Base-by-base conservation (phyloP, 53 echinoderm and acorn worm genomes). In the Patiria pectinifera region DNA sequence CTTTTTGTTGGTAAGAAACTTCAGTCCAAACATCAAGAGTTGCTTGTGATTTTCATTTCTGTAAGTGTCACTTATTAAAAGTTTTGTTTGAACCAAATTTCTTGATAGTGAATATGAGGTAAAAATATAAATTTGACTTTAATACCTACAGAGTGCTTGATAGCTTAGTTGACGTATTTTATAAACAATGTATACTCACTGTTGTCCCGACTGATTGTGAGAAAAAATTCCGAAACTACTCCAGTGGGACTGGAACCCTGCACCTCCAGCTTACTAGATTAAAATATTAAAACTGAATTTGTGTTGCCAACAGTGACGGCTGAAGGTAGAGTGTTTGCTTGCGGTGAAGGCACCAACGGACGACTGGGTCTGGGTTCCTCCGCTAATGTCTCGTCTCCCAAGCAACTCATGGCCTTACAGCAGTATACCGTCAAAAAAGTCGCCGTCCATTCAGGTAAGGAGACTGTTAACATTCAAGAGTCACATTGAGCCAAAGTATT, bases 311-410 rank as follows among this genome's bases (percentile, higher is more conserved):
- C 92, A 98, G 98, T 98, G 48, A 98, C 96, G 16, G 92, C 96
- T 26, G 98, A 98, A 83, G 98, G 98, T 49, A 96, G 96, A 45
- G 96, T 98, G 48, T 98, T 84, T 95, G 98, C 96, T 19, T 98
- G 98, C 53, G 98, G 98, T 24, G 98, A 98, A 83, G 96, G 96
- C 53, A 98, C 98, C 78, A 98, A 98, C 71, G 98, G 98, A 18
- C 86, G 98, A 46, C 92, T 98, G 26, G 98, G 98, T 35, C 94
- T 98, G 16, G 98, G 98, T 24, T 95, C 96, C 48, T 95, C 94
- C 3, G 92, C 94, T 82, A 98, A 98, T 91, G 94, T 98, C 8
- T 95, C 94, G 48, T 23, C 92, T 44, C 95, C 98, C 18, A 94
- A 94, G 74, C 94, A 94, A 71, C 87, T 98, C 7, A 94, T 75